A percentile compares a stretch with the other conserved stretches of the same genome.
phyloP scores from a whole-genome alignment of 2,797 vertebrate genomes.

The Galaxias olidus region DNA sequence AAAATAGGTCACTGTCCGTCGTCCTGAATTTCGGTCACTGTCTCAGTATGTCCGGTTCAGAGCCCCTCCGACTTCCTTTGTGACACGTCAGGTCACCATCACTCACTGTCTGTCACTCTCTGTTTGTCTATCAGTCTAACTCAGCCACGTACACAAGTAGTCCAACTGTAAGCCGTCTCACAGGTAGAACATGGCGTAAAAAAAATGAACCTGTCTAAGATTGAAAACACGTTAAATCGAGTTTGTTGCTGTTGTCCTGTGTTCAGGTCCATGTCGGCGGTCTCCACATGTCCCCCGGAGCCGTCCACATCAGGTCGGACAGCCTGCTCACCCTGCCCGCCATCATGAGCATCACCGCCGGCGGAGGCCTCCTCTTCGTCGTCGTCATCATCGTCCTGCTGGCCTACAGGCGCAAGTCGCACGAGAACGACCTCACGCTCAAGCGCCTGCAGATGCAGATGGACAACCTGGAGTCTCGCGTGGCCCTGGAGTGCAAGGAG shows the following conservation, averaged over 20 bases:
- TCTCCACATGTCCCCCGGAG: constrained; percentile 88
- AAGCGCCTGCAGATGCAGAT: constrained; percentile 98
- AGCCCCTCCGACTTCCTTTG: too few relatives aligned
- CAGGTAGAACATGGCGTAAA: too few relatives aligned
- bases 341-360: constrained; percentile 90
- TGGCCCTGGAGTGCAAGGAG: constrained; percentile 96
- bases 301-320: constrained; percentile 88
- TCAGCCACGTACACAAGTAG: too few relatives aligned
- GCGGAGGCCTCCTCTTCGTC: constrained; percentile 90
- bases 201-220: too few relatives aligned
- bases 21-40: neutral
- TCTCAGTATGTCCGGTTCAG: too few relatives aligned
- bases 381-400: constrained; percentile 92
- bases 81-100: too few relatives aligned
- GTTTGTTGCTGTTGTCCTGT: too few relatives aligned
- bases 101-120: neutral
- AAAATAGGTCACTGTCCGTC: constrained; percentile 8
- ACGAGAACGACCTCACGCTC: constrained; percentile 93
- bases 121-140: constrained; percentile 17
- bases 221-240: too few relatives aligned
- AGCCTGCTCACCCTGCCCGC: constrained; percentile 91
- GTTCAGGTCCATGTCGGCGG: constrained; percentile 77
- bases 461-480: constrained; percentile 95
- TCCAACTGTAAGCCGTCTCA: too few relatives aligned
- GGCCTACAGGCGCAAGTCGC: constrained; percentile 93